These are phyloP conservation scores for Acipenser transmontanus DNA, from an alignment of 2,797 vertebrate species.

Conservation along the genomic window DNA sequence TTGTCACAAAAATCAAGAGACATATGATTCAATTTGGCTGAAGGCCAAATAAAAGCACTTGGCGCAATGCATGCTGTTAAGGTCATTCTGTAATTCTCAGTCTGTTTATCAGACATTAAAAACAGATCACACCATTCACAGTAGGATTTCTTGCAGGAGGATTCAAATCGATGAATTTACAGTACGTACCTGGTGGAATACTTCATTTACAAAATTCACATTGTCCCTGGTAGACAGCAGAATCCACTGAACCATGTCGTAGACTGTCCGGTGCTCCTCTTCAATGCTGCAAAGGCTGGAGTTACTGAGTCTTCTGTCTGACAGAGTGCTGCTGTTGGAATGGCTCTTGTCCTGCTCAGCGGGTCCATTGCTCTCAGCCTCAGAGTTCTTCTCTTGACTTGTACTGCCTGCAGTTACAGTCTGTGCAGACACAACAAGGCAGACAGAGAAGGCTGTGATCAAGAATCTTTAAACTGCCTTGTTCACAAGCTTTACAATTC, in stretches of 20 bases:
- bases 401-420: constrained; percentile 71
- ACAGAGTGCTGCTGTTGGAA: constrained; percentile 84
- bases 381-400: constrained; percentile 67
- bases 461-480: too few relatives aligned
- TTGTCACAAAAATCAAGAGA: too few relatives aligned
- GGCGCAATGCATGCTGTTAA: neutral
- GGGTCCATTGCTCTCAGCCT: constrained; percentile 53
- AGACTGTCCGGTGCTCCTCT: constrained; percentile 80
- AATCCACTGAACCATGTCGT: constrained; percentile 91
- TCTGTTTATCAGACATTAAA: too few relatives aligned
- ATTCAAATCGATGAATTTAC: too few relatives aligned
- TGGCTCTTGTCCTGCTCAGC: constrained; percentile 76
- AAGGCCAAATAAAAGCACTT: neutral
- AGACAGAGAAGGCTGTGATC: too few relatives aligned
- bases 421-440: constrained; percentile 30
- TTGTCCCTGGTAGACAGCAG: constrained; percentile 90
- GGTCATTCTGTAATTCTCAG: too few relatives aligned
- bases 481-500: too few relatives aligned
- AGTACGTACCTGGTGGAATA: constrained; percentile 84
- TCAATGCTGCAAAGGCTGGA: constrained; percentile 91
- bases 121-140: too few relatives aligned
- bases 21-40: too few relatives aligned
- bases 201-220: constrained; percentile 95
- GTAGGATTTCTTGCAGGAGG: too few relatives aligned
- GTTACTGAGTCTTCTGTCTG: constrained; percentile 78